A percentile compares a stretch with the other conserved stretches of the same genome.
Evolutionary conservation across 2,113 vertebrate species (phyloP).

Genomic region (Gallinago jamesoni): DNA sequence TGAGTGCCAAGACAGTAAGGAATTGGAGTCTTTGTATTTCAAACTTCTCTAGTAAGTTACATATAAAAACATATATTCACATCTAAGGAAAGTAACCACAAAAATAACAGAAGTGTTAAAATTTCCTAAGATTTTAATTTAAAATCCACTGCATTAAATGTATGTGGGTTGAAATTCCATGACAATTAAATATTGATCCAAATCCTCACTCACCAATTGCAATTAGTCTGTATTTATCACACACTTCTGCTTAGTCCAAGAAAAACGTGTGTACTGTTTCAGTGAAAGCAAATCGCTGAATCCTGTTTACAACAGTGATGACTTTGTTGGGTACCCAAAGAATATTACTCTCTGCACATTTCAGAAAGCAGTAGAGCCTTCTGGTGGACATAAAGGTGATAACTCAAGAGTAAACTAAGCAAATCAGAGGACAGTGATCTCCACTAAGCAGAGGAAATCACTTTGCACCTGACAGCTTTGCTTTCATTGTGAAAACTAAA

Average conservation of each 20-base stretch:
- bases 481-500: conserved; percentile 41
- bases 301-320: background rate
- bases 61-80: background rate
- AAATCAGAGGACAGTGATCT: background rate
- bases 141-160: background rate
- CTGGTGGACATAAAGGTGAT: conserved; percentile 1
- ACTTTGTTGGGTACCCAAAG: background rate
- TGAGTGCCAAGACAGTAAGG: background rate
- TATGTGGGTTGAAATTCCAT: background rate
- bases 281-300: background rate
- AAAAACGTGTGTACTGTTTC: background rate
- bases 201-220: background rate
- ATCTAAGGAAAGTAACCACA: background rate
- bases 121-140: background rate
- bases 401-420: conserved; percentile 31
- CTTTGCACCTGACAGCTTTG: conserved; percentile 65
- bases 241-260: background rate
- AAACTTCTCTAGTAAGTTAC: background rate
- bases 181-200: background rate
- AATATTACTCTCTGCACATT: background rate
- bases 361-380: conserved; percentile 27
- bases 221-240: background rate
- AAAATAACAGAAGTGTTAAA: background rate
- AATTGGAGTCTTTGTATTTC: background rate
- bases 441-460: conserved; percentile 60